A percentile compares a stretch with the other conserved stretches of the same genome.
Conservation (phyloP, 2,888 invertebrate species). For the Pristionchus entomophagus region DNA sequence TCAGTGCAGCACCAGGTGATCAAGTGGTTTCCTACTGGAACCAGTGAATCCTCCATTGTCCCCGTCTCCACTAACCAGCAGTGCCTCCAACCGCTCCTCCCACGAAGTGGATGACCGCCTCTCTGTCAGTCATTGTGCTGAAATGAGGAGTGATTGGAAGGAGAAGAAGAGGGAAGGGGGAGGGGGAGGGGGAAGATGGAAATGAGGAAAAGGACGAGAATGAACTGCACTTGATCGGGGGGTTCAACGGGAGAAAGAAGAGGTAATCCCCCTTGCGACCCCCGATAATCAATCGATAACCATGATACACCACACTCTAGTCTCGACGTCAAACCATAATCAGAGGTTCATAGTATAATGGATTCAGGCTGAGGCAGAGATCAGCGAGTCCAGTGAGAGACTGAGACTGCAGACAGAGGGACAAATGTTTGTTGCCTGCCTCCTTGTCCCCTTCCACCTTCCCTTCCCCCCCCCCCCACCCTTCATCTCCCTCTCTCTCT, state of each 20-base stretch:
- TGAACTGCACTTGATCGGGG: background rate
- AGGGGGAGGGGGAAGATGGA: background rate
- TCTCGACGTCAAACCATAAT: background rate
- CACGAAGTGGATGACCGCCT: conserved; percentile 74
- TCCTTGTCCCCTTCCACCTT: conserved; percentile 9
- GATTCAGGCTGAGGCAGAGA: background rate
- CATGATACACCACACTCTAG: background rate
- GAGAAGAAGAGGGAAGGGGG: background rate
- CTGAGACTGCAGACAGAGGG: conserved; percentile 38
- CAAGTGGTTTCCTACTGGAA: too few species aligned
- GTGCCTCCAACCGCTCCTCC: conserved; percentile 75
- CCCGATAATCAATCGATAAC: background rate
- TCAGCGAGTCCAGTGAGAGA: conserved; percentile 26
- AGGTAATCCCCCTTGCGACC: background rate
- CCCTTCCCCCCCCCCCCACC: background rate
- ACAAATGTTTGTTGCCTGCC: conserved; percentile 33
- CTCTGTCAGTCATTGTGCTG: conserved; percentile 57
- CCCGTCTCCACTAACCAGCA: conserved; percentile 49
- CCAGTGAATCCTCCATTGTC: background rate
- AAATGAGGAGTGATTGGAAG: background rate
- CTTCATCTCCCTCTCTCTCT: too few species aligned
- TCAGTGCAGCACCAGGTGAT: too few species aligned
- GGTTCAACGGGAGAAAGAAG: background rate
- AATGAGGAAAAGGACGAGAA: background rate
- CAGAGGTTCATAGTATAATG: background rate